A percentile compares a stretch with the other conserved stretches of the same genome.
These are phyloP conservation scores for Drosophila ustulata DNA, from an alignment of 2,888 invertebrate genomes.

Conservation along the genomic window DNA sequence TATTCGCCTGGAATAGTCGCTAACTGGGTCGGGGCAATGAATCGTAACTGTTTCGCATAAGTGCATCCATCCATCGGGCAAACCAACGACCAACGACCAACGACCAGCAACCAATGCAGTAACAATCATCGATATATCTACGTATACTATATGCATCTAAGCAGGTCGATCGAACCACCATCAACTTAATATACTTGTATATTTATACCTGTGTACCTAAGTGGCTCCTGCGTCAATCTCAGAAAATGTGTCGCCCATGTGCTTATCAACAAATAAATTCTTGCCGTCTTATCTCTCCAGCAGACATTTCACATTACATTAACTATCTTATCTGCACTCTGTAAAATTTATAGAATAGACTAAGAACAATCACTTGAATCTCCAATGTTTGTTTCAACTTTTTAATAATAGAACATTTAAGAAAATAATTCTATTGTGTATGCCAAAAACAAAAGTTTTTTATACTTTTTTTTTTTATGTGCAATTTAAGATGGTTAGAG, in stretches of 20 bases:
- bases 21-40: conserved; percentile 83
- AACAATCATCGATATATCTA: not conserved
- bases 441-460: too few relatives aligned
- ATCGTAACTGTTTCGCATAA: conserved; percentile 80
- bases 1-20: conserved; percentile 42
- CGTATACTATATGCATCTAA: not conserved
- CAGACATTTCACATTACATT: conserved; percentile 2
- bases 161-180: not conserved
- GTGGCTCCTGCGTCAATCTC: not conserved
- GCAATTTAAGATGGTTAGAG: too few relatives aligned
- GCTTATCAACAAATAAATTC: conserved; percentile 1
- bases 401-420: too few relatives aligned
- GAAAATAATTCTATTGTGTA: too few relatives aligned
- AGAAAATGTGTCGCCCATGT: not conserved
- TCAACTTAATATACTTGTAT: not conserved
- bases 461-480: too few relatives aligned
- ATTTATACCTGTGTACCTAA: not conserved
- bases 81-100: conserved; percentile 8
- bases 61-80: conserved; percentile 55
- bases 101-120: conserved; percentile 10
- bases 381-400: not conserved
- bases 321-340: conserved; percentile 3
- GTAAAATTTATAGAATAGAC: not conserved
- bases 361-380: not conserved
- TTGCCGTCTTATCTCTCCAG: not conserved